Evolutionary conservation across 2,113 vertebrate species (phyloP).

Genomic region (Kryptolebias marmoratus): DNA sequence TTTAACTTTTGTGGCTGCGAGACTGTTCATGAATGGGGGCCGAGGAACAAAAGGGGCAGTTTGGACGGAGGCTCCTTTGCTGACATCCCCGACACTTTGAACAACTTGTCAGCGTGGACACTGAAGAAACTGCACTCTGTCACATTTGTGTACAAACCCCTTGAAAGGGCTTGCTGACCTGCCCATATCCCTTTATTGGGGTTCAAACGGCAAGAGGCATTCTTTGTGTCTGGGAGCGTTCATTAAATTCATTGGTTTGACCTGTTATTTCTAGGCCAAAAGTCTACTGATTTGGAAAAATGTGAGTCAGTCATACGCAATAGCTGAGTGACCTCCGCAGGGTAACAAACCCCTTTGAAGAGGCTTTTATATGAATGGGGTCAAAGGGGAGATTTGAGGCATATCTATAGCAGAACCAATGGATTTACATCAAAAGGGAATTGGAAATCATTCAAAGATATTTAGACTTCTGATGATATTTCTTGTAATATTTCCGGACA

Average conservation of each 20-base stretch:
- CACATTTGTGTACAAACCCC: conserved; percentile 99
- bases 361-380: conserved; percentile 79
- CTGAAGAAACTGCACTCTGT: conserved; percentile 91
- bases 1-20: conserved; percentile 69
- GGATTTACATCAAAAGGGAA: conserved; percentile 84
- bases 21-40: conserved; percentile 63
- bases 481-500: conserved; percentile 28
- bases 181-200: conserved; percentile 95
- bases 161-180: conserved; percentile 98
- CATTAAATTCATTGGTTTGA: conserved; percentile 99
- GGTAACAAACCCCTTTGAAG: conserved; percentile 83
- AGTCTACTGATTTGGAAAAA: conserved; percentile 98
- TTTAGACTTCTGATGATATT: conserved; percentile 66
- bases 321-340: conserved; percentile 84
- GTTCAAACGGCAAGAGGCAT: conserved; percentile 96
- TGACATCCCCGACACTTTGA: conserved; percentile 95
- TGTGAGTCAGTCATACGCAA: conserved; percentile 90
- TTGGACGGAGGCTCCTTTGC: conserved; percentile 92
- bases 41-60: conserved; percentile 87
- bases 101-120: conserved; percentile 95
- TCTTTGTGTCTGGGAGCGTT: conserved; percentile 94
- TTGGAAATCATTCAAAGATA: conserved; percentile 82
- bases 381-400: conserved; percentile 79
- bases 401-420: conserved; percentile 83
- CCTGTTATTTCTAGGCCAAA: conserved; percentile 97